Conservation (phyloP, 2,888 invertebrate genomes). For the Beris chalybata region DNA sequence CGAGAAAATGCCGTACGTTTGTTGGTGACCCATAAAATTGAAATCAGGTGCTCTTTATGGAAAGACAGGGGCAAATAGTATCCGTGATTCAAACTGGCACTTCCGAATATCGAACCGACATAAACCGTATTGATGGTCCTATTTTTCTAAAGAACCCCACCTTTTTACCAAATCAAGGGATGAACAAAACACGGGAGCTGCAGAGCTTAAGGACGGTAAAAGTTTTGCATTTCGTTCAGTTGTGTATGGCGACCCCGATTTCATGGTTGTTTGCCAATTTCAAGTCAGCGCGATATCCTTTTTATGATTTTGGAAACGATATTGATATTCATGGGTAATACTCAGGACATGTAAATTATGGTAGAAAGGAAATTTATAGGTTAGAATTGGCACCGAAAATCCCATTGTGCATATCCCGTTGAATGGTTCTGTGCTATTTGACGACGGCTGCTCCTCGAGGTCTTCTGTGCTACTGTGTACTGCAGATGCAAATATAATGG, state of each 20-base stretch:
- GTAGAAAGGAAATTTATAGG: slow-evolving; percentile 27
- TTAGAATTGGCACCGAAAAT: slow-evolving; percentile 29
- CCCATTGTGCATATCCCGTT: slow-evolving; percentile 23
- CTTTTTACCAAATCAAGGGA: background rate
- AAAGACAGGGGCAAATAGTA: background rate
- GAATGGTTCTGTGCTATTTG: slow-evolving; percentile 14
- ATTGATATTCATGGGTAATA: slow-evolving; percentile 30
- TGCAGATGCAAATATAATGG: slow-evolving; percentile 4
- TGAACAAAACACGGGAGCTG: background rate
- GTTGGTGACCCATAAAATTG: slow-evolving; percentile 10
- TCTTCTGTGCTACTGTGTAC: background rate
- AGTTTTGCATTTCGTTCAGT: background rate
- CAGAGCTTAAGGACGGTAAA: background rate
- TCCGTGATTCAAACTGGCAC: background rate
- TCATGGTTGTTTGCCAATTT: slow-evolving; percentile 31
- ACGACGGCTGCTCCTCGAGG: background rate
- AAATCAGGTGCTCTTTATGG: slow-evolving; percentile 15
- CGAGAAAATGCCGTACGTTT: slow-evolving; percentile 1
- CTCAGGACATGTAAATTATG: slow-evolving; percentile 32
- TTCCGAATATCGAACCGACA: background rate
- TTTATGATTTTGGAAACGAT: slow-evolving; percentile 23
- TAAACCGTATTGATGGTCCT: slow-evolving; percentile 3
- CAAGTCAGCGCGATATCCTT: slow-evolving; percentile 30
- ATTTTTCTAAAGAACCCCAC: background rate
- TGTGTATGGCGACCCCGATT: slow-evolving; percentile 8